A percentile compares a stretch with the other conserved stretches of the same genome.
phyloP scores from a whole-genome alignment of 2,797 vertebrate species.

The Phrynocephalus vlangalii region DNA sequence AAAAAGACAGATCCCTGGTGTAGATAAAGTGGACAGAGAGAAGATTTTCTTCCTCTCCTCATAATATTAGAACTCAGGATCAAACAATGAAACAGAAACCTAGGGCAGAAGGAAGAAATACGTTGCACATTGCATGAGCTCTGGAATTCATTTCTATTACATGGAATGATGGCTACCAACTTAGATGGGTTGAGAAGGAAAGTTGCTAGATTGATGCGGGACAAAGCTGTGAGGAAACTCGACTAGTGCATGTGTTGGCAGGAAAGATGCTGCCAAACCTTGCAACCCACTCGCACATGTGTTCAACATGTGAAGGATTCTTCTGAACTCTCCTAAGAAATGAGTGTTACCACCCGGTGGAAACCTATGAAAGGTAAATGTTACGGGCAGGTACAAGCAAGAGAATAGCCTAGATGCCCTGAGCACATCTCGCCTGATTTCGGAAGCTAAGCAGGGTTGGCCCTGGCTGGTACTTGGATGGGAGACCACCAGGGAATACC shows the following conservation, averaged over 20 bases:
- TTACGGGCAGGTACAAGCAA: not conserved
- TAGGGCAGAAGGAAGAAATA: not conserved
- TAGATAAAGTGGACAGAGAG: not conserved
- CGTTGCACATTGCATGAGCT: not conserved
- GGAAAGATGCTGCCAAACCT: not conserved
- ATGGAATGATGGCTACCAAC: not conserved
- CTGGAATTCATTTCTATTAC: not conserved
- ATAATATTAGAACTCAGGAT: not conserved
- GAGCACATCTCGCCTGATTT: no score
- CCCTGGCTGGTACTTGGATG: no score
- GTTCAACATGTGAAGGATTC: not conserved
- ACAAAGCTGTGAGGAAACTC: not conserved
- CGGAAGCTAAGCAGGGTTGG: no score
- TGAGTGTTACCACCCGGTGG: not conserved
- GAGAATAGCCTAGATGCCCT: not conserved
- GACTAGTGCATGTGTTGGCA: not conserved
- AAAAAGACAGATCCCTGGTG: not conserved
- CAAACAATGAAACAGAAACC: not conserved
- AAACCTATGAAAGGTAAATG: not conserved
- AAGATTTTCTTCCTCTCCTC: not conserved
- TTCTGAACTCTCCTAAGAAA: not conserved
- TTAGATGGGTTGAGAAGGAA: not conserved
- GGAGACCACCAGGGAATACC: no score
- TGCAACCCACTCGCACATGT: not conserved
- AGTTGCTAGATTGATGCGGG: not conserved